Evolutionary conservation across 2,797 vertebrate species (phyloP).

Genomic region (Eulemur albifrons): DNA sequence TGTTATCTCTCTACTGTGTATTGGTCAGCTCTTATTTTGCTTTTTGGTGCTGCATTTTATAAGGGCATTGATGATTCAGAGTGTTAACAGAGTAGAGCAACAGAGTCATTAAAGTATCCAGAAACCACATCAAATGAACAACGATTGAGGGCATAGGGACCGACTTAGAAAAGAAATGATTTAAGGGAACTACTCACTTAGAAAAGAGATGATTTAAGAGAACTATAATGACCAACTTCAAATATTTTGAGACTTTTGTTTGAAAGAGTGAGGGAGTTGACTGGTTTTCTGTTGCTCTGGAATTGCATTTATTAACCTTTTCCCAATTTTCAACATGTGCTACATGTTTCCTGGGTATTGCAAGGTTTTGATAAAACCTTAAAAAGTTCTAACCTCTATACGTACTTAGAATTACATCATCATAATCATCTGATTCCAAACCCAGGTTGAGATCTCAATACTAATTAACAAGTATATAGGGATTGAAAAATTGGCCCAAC

Average conservation of each 20-base stretch:
- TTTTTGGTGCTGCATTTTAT: neutral
- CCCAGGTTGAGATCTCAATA: neutral
- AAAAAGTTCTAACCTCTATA: neutral
- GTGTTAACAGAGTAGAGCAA: neutral
- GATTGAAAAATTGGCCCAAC: constrained; percentile 70
- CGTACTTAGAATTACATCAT: constrained; percentile 31
- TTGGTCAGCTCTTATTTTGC: neutral
- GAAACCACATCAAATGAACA: neutral
- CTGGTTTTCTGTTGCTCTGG: neutral
- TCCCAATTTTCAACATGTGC: constrained; percentile 16
- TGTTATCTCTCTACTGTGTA: neutral
- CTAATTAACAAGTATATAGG: constrained; percentile 22
- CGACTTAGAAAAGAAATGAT: constrained; percentile 13
- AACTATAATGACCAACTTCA: neutral
- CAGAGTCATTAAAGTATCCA: constrained; percentile 10
- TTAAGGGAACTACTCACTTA: constrained; percentile 33
- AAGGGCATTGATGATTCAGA: neutral
- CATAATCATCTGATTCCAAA: constrained; percentile 29
- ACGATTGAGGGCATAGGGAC: neutral
- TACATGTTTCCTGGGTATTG: neutral
- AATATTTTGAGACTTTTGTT: constrained; percentile 26
- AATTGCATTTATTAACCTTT: constrained; percentile 18
- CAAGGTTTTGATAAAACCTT: constrained; percentile 46
- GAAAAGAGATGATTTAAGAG: constrained; percentile 22
- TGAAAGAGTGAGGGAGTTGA: neutral